Evolutionary conservation across 2,797 vertebrate species (phyloP).

Genomic region (Liparis tanakae): DNA sequence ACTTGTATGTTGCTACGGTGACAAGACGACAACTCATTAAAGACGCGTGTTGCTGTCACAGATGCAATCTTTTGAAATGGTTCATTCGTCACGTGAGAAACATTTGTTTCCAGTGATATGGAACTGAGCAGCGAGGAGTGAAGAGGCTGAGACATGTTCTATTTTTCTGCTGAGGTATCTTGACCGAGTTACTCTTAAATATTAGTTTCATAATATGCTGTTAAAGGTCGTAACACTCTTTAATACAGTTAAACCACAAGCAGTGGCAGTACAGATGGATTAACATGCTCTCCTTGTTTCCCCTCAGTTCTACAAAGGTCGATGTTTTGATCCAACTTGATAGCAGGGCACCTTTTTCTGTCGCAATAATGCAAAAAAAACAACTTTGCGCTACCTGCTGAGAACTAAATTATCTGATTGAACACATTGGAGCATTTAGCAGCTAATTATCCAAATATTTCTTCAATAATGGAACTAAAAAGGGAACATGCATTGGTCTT

Average conservation of each 20-base stretch:
- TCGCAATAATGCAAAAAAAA: neutral
- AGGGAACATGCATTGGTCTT: too few species aligned
- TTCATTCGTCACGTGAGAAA: slow-evolving; percentile 43
- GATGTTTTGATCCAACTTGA: neutral
- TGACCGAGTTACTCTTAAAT: slow-evolving; percentile 16
- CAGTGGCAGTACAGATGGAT: neutral
- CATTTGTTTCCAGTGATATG: slow-evolving; percentile 53
- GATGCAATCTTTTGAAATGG: slow-evolving; percentile 52
- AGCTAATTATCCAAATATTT: neutral
- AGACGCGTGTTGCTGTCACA: slow-evolving; percentile 55
- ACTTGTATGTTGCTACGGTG: slow-evolving; percentile 61
- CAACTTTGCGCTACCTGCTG: too few species aligned
- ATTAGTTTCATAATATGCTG: slow-evolving; percentile 19
- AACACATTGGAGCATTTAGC: neutral
- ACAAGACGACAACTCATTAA: slow-evolving; percentile 60
- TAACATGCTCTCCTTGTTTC: neutral
- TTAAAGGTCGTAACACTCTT: neutral
- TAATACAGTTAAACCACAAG: neutral
- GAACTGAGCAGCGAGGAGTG: slow-evolving; percentile 9
- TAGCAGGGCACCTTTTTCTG: neutral
- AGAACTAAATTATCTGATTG: too few species aligned
- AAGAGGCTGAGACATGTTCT: slow-evolving; percentile 12
- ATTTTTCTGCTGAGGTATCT: slow-evolving; percentile 16
- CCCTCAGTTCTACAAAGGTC: neutral
- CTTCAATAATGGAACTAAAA: neutral